Base-by-base conservation (phyloP, 2,888 invertebrate species). In the Anagyrus pseudococci region DNA sequence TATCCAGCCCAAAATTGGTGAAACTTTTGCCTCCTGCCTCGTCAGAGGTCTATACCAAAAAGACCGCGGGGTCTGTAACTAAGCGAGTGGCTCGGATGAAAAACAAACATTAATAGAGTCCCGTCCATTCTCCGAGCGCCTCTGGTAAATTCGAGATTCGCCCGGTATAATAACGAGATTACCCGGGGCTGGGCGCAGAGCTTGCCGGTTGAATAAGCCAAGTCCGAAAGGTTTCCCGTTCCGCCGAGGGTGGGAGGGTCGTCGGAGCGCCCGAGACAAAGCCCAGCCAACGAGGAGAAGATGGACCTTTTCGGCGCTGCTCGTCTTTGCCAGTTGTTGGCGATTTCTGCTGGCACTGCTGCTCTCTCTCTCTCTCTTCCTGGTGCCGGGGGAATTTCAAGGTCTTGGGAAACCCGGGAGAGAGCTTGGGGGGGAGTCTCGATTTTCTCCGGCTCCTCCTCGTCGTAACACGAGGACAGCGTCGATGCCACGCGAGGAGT, bases 21-120 rank as follows among this genome's bases (percentile, higher is more conserved):
- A n/a, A n/a, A n/a, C n/a, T n/a, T n/a, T n/a, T n/a, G n/a, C n/a
- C n/a, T n/a, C n/a, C n/a, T n/a, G n/a, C n/a, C n/a, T n/a, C n/a
- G n/a, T n/a, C n/a, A n/a, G n/a, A n/a, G n/a, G n/a, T n/a, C n/a
- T n/a, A n/a, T n/a, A n/a, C n/a, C n/a, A n/a, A n/a, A n/a, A n/a
- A n/a, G n/a, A n/a, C n/a, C n/a, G n/a, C n/a, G n/a, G n/a, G n/a
- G n/a, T n/a, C n/a, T n/a, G n/a, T n/a, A n/a, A n/a, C n/a, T n/a
- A n/a, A 10, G 29, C 29, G 10, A 29, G 10, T 4, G 29, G 10
- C 46, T 29, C 15, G 40, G 60, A 64, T 64, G 64, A 60, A 64
- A 64, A 64, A 64, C 64, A 64, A 64, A 64, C 64, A 64, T 60
- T 64, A 64, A 64, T 64, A 60, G 64, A 57, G 29, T 43, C 64